phyloP scores from a whole-genome alignment of 2,113 vertebrate species.

The Myrmecophaga tridactyla region DNA sequence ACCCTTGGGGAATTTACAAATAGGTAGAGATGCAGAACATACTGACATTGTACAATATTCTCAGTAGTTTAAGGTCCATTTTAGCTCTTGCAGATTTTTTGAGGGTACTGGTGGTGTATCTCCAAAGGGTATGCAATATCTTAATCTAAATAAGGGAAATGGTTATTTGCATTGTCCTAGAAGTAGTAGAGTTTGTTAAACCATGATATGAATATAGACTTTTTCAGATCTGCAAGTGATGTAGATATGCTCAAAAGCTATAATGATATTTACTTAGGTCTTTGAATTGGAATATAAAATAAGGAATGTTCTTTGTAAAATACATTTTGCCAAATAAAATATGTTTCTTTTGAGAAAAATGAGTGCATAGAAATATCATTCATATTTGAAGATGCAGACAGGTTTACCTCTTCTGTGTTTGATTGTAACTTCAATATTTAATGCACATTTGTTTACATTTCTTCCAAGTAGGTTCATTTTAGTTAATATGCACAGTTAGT shows the following conservation, averaged over 20 bases:
- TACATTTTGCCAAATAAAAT: neutral
- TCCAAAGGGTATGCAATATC: neutral
- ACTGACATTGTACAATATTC: neutral
- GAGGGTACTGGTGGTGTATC: accelerated
- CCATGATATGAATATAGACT: neutral
- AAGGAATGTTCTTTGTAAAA: neutral
- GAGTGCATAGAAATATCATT: neutral
- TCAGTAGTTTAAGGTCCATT: neutral
- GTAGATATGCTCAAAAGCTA: neutral
- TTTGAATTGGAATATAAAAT: neutral
- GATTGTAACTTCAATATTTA: neutral
- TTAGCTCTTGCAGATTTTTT: neutral
- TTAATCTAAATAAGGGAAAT: neutral
- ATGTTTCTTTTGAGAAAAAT: neutral
- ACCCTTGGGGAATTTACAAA: neutral
- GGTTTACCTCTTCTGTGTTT: neutral
- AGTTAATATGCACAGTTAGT: neutral
- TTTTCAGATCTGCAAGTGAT: neutral
- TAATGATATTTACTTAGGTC: neutral
- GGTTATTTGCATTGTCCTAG: neutral
- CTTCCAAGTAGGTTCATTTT: neutral
- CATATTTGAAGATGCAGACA: neutral
- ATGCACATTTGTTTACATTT: neutral
- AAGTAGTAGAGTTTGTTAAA: neutral
- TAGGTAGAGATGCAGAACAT: neutral